Evolutionary conservation across 2,888 invertebrate species (phyloP).

Genomic region (Scelioninae gen. 1): DNA sequence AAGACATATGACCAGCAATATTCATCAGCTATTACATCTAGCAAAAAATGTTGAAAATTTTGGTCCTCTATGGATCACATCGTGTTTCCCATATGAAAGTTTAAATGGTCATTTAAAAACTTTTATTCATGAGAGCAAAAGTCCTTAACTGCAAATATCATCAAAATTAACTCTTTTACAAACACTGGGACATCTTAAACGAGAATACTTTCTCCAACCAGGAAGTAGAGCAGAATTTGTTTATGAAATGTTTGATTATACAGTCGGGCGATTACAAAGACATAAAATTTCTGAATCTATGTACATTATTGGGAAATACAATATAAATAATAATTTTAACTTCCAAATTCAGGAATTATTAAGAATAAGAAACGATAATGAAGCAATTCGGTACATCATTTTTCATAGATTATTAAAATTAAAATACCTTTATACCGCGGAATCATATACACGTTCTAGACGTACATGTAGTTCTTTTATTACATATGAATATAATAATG

Average conservation of each 20-base stretch:
- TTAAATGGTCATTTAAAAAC: no score
- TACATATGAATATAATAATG: no score
- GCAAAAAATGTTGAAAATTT: conserved; percentile 25
- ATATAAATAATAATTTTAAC: not conserved
- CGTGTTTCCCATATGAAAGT: conserved; percentile 64
- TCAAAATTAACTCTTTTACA: conserved; percentile 18
- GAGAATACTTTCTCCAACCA: not conserved
- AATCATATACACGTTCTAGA: no score
- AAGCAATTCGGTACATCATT: not conserved
- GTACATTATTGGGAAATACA: conserved; percentile 24
- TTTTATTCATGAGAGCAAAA: conserved; percentile 30
- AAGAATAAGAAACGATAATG: not conserved
- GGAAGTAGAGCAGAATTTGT: not conserved
- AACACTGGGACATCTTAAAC: conserved; percentile 7
- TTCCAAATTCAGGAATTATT: not conserved
- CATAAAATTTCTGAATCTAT: conserved; percentile 18
- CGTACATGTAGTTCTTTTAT: no score
- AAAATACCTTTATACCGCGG: no score
- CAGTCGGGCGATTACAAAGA: conserved; percentile 34
- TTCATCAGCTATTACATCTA: conserved; percentile 21
- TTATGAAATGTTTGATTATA: conserved; percentile 3
- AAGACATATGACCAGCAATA: conserved; percentile 12
- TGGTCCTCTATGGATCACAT: conserved; percentile 52
- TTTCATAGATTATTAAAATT: conserved; percentile 4
- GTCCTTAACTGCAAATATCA: conserved; percentile 51